These are phyloP conservation scores for Thalassoma bifasciatum DNA, from an alignment of 2,113 vertebrate genomes.

Conservation along the genomic window DNA sequence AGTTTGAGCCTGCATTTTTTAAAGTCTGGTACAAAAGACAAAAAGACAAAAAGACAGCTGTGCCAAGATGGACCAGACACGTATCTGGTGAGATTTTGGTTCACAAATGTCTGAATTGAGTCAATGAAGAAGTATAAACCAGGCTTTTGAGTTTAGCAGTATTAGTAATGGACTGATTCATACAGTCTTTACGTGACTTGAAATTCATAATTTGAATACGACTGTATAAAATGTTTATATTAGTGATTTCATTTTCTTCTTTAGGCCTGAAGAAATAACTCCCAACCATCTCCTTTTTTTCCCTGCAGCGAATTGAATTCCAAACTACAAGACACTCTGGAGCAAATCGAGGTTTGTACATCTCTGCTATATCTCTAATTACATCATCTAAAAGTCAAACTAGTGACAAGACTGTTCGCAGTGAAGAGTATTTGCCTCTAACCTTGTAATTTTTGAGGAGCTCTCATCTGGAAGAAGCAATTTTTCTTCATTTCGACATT, in stretches of 20 bases:
- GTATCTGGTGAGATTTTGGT: no score
- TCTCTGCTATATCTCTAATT: constrained; percentile 32
- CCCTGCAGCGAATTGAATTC: constrained; percentile 94
- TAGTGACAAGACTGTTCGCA: constrained; percentile 6
- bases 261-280: background rate
- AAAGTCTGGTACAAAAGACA: background rate
- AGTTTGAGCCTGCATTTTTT: constrained; percentile 30
- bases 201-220: background rate
- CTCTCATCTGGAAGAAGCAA: constrained; percentile 51
- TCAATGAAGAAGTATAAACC: no score
- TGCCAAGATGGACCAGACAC: no score
- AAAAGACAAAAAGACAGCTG: no score
- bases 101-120: no score
- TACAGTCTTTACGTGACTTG: no score
- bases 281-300: constrained; percentile 25
- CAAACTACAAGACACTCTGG: constrained; percentile 97
- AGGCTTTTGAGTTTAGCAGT: no score
- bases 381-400: constrained; percentile 17
- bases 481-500: constrained; percentile 49
- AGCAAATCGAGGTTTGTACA: constrained; percentile 95
- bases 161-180: no score
- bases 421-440: constrained; percentile 17
- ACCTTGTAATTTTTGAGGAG: constrained; percentile 39
- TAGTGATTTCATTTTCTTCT: background rate
- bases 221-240: background rate